Base-by-base conservation (phyloP, 2,113 vertebrate species). In the Meles meles region DNA sequence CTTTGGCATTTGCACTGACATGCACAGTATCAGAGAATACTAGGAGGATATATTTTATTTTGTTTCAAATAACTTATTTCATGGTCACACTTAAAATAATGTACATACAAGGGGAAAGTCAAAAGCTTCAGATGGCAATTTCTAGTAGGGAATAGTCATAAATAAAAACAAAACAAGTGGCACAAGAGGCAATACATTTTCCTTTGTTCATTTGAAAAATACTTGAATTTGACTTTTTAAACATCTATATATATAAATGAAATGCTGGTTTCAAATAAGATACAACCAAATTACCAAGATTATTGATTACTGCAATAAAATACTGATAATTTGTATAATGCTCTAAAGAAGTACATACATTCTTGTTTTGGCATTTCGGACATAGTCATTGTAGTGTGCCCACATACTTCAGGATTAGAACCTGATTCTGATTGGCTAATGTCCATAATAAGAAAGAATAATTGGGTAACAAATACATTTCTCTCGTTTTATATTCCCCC, bases 31-130 rank as follows among this genome's bases (percentile, higher is more conserved):
- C 82, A 87, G 12, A 72, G 55, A 7, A 7, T 2, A 3, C 76
- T 69, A 44, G 39, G 20, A 93, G 84, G 15, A 93, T 69, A 37
- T 31, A 92, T 72, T 97, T 97, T 86, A 74, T 37, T 93, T 97
- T 96, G n/a, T 94, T 97, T 97, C 94, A 93, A 74, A 84, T 44
- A 82, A 90, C 7, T 96, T 84, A 91, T 44, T 97, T 96, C 76
- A 86, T 52, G 80, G 52, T 59, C 69, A 88, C 37, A 82, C 55
- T 97, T 96, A 80, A 91, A 94, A 90, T 67, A 63, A 67, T n/a
- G 7, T 88, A 59, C 42, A 17, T 71, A 90, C 12, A 44, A 82
- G 34, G 84, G 83, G 49, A 92, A 81, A 82, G 27, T 84, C 67
- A 92, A 94, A 85, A 94, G 47, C 79, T 94, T 94, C 72, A 92